These are phyloP conservation scores for Tamias sibiricus DNA, from an alignment of 2,113 vertebrate genomes.

Conservation along the genomic window DNA sequence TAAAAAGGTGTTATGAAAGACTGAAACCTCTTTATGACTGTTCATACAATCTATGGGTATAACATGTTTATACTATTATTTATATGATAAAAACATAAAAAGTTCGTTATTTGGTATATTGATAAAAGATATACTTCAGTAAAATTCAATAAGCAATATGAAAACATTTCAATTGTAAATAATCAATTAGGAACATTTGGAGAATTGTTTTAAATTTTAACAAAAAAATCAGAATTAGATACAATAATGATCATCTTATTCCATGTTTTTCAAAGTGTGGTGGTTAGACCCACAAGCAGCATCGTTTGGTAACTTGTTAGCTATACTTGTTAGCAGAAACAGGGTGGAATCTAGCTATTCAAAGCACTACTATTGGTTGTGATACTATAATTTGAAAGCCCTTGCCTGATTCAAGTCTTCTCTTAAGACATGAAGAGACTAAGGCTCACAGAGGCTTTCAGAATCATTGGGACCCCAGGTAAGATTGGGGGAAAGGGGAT, in stretches of 20 bases:
- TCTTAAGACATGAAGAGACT: not conserved
- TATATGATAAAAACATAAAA: not conserved
- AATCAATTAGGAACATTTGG: not conserved
- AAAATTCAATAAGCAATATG: too few relatives aligned
- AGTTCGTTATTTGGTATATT: not conserved
- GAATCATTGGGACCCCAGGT: not conserved
- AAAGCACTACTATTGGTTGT: not conserved
- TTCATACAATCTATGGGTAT: not conserved
- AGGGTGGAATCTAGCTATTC: too few relatives aligned
- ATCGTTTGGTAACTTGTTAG: not conserved
- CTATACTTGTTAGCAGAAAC: not conserved
- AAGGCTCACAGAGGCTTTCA: not conserved
- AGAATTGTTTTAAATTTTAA: constrained; percentile 2
- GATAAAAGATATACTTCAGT: too few relatives aligned
- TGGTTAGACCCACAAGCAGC: not conserved
- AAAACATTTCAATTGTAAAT: too few relatives aligned
- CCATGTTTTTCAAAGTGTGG: not conserved
- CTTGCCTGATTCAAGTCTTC: not conserved
- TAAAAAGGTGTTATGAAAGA: not conserved
- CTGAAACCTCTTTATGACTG: not conserved
- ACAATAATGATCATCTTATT: not conserved
- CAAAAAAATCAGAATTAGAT: not conserved
- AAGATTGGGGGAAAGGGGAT: not conserved
- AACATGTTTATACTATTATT: constrained; percentile 12
- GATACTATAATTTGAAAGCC: not conserved